A percentile compares a stretch with the other conserved stretches of the same genome.
These are phyloP conservation scores for Nyctibius grandis DNA, from an alignment of 2,797 vertebrate species.

Conservation along the genomic window DNA sequence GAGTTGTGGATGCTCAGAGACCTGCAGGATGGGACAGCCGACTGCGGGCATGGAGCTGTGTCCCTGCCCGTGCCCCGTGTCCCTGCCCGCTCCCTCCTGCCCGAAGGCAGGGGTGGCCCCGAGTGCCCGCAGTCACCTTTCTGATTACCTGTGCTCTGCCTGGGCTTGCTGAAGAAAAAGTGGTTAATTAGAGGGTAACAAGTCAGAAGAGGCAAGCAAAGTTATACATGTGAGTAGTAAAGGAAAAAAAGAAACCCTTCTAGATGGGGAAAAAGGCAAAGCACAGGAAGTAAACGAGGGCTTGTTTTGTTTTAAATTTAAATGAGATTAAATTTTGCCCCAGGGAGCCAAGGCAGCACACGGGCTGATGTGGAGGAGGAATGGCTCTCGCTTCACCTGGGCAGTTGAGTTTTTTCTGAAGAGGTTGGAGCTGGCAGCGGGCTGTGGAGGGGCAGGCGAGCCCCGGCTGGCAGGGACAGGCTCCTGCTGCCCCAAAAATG, in stretches of 20 bases:
- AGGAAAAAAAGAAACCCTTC: not conserved
- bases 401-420: not conserved
- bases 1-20: not conserved
- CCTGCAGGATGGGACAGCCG: not conserved
- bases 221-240: conserved; percentile 43
- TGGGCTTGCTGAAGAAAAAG: conserved; percentile 22
- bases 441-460: not conserved
- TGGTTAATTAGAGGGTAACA: conserved; percentile 40
- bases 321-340: conserved; percentile 45
- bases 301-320: conserved; percentile 56
- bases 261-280: conserved; percentile 16
- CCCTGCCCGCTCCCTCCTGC: not conserved
- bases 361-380: not conserved
- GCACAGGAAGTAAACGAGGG: conserved; percentile 13
- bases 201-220: conserved; percentile 57
- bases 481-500: not conserved
- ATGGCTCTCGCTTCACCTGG: not conserved
- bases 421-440: not conserved
- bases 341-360: not conserved
- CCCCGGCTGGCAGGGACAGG: not conserved
- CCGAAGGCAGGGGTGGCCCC: not conserved
- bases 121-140: conserved; percentile 9
- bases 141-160: conserved; percentile 8
- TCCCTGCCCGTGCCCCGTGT: not conserved
- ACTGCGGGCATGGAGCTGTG: not conserved